Conservation (phyloP, 2,113 vertebrate species). For the Microcebus jonahi region DNA sequence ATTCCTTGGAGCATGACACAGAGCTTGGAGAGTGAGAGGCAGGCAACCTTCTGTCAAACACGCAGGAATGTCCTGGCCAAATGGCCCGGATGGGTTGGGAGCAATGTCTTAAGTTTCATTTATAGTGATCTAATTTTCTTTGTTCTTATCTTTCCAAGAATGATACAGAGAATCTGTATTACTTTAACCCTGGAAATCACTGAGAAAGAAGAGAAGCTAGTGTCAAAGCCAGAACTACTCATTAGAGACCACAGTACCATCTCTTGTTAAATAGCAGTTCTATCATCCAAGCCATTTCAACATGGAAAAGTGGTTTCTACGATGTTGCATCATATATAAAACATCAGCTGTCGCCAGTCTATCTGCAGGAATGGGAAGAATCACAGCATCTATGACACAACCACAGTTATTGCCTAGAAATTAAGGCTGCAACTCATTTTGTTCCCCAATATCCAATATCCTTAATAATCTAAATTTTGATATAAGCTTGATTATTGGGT, state of each 20-base stretch:
- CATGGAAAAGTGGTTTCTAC: background rate
- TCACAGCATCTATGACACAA: background rate
- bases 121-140: background rate
- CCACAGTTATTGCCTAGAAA: background rate
- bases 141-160: background rate
- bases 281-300: background rate
- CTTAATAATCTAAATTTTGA: background rate
- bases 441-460: background rate
- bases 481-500: background rate
- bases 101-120: background rate
- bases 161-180: background rate
- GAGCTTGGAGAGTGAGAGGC: background rate
- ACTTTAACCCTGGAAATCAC: constrained; percentile 46
- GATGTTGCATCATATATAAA: background rate
- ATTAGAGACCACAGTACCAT: constrained; percentile 42
- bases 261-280: background rate
- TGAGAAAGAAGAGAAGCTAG: constrained; percentile 54
- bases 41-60: background rate
- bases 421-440: background rate
- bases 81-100: background rate
- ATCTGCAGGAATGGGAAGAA: background rate
- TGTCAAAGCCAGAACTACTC: background rate
- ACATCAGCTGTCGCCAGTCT: background rate
- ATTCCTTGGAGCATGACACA: background rate
- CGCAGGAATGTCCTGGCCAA: background rate